Evolutionary conservation across 2,888 invertebrate species (phyloP), one percentile per base, ranked within the genome.

Genomic region (Amiota communis): DNA sequence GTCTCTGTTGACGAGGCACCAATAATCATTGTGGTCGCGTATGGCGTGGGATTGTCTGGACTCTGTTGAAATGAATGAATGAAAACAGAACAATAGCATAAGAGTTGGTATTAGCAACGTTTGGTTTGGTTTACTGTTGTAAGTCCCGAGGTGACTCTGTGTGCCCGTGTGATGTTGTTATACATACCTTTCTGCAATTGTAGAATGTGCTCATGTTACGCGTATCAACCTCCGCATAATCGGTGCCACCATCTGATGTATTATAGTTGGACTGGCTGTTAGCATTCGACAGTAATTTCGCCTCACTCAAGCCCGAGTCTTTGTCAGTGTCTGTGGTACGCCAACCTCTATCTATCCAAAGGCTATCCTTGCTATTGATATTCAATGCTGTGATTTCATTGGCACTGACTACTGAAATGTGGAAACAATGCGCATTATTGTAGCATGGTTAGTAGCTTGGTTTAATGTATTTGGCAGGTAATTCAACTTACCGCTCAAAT

Each of bases 11-110:
- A 83, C 8, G 89, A 88, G 63, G 88, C 87, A 53, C 90, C 90
- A 77, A 94, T 91, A 56, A 94, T 90, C 89, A 94, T 94, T 12
- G 95, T 94, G 0, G 94, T 95, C 15, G 95, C 95, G 88, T 94
- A 95, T 0, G 94, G 95, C 2, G 93, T 93, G 0, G 93, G 93
- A 87, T 93, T 92, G 79, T 92, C 92, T 11, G 92, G 91, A 72
- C 92, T 92, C 89, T 90, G 59, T 12, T 68, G 61, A 49, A 20
- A n/a, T 70, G 70, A 56, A n/a, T 70, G 70, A 56, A 23, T 17
- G 46, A 56, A 51, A 15, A 63, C 6, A 47, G 23, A 13, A 51
- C 46, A n/a, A 51, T 15, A 3, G 68, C 17, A 20, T 17, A 65
- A 72, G 70, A 72, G 36, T 36, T 36, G 36, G 36, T 12, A 63